Percentiles rank a stretch among this genome's conserved stretches.
Evolutionary conservation across 2,797 vertebrate genomes (phyloP).

Genomic region (Falco novaeseelandiae): DNA sequence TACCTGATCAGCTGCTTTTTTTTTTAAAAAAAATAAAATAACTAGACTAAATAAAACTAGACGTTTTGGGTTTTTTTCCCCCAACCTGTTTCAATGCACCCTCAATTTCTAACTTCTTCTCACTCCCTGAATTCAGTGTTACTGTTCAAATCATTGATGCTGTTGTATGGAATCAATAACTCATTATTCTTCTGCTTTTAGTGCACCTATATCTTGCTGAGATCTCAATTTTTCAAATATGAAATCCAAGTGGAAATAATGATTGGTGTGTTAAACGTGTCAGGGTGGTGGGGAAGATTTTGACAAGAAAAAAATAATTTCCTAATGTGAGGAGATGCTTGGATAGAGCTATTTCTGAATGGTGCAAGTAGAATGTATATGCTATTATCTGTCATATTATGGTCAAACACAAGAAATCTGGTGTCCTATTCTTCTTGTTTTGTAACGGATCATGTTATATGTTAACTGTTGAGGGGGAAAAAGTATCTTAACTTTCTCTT

Average conservation of each 20-base stretch:
- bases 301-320: neutral
- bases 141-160: neutral
- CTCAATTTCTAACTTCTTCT: neutral
- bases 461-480: fast-evolving
- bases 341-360: neutral
- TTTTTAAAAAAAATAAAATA: neutral
- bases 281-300: neutral
- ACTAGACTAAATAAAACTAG: neutral
- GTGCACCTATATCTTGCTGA: neutral
- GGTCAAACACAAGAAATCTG: neutral
- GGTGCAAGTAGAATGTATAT: neutral
- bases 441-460: neutral
- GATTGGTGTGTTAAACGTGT: neutral
- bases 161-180: constrained; percentile 23
- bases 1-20: neutral
- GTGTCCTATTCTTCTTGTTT: neutral
- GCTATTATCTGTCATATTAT: neutral
- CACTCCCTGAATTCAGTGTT: neutral
- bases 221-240: constrained; percentile 27
- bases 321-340: neutral
- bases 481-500: neutral
- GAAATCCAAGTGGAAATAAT: neutral
- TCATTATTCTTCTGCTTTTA: constrained; percentile 18
- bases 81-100: neutral
- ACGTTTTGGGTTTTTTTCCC: neutral